Evolutionary conservation across 2,113 vertebrate genomes (phyloP).

Genomic region (Stegastes partitus): DNA sequence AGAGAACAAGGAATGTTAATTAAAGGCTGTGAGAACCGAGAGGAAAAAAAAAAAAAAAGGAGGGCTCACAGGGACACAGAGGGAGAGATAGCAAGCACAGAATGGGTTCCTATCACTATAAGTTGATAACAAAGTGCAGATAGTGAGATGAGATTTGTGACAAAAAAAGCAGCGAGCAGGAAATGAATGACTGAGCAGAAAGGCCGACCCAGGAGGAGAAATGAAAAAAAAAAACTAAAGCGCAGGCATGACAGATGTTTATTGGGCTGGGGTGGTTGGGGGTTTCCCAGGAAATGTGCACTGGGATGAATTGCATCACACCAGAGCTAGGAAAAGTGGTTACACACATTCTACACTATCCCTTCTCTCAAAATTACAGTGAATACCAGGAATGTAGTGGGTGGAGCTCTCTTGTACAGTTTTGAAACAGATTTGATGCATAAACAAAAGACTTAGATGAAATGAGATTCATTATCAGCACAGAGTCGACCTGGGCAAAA

Average conservation of each 20-base stretch:
- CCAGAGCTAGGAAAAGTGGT: neutral
- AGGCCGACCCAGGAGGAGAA: neutral
- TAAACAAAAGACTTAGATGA: too few relatives aligned
- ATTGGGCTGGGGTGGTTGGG: neutral
- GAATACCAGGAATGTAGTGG: neutral
- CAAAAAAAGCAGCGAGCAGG: neutral
- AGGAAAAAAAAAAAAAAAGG: constrained; percentile 12
- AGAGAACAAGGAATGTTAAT: constrained; percentile 83
- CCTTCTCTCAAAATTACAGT: neutral
- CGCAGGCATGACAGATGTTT: neutral
- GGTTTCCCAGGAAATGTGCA: neutral
- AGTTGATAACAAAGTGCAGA: constrained; percentile 22
- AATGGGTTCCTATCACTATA: constrained; percentile 12
- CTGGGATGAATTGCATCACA: neutral
- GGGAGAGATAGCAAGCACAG: constrained; percentile 14
- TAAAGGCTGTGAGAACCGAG: constrained; percentile 70
- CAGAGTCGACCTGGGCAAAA: neutral
- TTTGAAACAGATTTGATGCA: too few relatives aligned
- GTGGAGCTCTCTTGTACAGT: too few relatives aligned
- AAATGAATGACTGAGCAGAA: constrained; percentile 27
- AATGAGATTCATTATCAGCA: too few relatives aligned
- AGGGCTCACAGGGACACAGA: constrained; percentile 30
- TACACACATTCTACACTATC: neutral
- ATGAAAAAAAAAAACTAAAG: constrained; percentile 30
- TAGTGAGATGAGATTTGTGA: constrained; percentile 33